Evolutionary conservation across 2,797 vertebrate genomes (phyloP).

Genomic region (Okamejei kenojei): DNA sequence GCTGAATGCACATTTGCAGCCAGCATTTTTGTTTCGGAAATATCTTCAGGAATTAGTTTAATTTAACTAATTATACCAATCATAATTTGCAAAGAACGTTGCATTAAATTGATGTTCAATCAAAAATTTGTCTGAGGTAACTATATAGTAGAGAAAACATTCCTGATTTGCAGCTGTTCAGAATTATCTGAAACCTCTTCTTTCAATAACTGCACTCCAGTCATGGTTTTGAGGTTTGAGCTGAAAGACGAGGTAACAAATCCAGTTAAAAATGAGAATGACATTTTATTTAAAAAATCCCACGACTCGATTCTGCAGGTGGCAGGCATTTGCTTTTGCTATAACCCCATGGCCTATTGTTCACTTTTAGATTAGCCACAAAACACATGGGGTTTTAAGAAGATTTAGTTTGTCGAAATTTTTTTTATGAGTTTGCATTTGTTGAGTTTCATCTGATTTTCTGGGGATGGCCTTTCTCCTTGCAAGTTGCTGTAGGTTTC

Average conservation of each 20-base stretch:
- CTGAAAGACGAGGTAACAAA: neutral
- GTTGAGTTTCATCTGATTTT: neutral
- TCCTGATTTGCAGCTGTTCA: neutral
- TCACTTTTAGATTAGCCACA: neutral
- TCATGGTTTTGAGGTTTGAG: neutral
- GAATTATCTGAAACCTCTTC: conserved; percentile 9
- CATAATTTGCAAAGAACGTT: neutral
- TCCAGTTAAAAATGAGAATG: neutral
- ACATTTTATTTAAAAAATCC: neutral
- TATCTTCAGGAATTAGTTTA: neutral
- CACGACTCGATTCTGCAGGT: neutral
- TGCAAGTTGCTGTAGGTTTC: neutral
- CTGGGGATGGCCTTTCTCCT: neutral
- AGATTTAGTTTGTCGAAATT: neutral
- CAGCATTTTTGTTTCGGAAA: neutral
- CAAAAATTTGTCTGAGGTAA: neutral
- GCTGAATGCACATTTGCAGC: neutral
- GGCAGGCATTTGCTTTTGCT: neutral
- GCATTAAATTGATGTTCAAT: neutral
- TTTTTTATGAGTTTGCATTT: neutral
- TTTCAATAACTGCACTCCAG: neutral
- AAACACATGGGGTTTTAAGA: neutral
- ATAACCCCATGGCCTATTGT: neutral
- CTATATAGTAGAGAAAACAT: neutral
- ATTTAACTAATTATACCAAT: neutral